Percentiles rank a stretch among this genome's conserved stretches.
These are phyloP conservation scores for Hydriomena furcata DNA, from an alignment of 2,888 invertebrate genomes.

Conservation along the genomic window DNA sequence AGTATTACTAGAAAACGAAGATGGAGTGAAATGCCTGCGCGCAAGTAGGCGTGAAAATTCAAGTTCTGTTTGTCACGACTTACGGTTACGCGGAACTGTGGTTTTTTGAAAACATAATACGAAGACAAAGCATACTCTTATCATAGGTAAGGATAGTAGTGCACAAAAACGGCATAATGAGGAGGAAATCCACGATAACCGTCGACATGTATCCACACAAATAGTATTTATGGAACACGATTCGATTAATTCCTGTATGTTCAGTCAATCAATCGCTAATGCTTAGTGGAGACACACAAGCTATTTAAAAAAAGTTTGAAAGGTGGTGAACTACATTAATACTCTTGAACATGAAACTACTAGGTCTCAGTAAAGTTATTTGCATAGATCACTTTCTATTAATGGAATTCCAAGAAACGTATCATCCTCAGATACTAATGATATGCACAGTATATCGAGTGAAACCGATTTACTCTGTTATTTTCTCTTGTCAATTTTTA, in stretches of 20 bases:
- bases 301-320: too few relatives aligned
- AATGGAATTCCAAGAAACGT: slow-evolving; percentile 12
- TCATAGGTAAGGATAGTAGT: not conserved
- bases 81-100: slow-evolving; percentile 40
- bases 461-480: slow-evolving; percentile 33
- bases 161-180: slow-evolving; percentile 20
- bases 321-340: too few relatives aligned
- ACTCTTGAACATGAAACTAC: too few relatives aligned
- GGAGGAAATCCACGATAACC: slow-evolving; percentile 16
- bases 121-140: slow-evolving; percentile 5
- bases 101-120: slow-evolving; percentile 20
- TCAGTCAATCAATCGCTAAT: not conserved
- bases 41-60: slow-evolving; percentile 63
- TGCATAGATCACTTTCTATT: slow-evolving; percentile 1
- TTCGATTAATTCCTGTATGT: too few relatives aligned
- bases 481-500: slow-evolving; percentile 24
- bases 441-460: slow-evolving; percentile 26
- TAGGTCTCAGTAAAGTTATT: too few relatives aligned
- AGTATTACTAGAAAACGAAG: slow-evolving; percentile 59
- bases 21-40: slow-evolving; percentile 55
- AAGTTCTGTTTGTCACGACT: slow-evolving; percentile 57
- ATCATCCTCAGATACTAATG: slow-evolving; percentile 15
- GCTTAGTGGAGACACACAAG: not conserved
- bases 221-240: not conserved
- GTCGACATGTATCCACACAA: slow-evolving; percentile 1